Conservation (phyloP, 2,888 invertebrate genomes). For the Brachyopa scutellaris region DNA sequence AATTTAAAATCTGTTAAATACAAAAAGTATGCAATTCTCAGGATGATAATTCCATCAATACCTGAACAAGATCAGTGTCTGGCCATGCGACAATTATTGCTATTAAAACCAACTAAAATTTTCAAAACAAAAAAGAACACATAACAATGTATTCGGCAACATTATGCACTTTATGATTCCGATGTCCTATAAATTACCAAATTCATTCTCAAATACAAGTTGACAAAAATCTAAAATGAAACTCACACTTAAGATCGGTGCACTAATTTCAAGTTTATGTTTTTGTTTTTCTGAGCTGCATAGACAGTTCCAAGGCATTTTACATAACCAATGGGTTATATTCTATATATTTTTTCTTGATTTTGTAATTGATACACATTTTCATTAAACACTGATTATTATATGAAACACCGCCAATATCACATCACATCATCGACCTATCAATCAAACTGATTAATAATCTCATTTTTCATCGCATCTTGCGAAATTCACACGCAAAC, state of each 20-base stretch:
- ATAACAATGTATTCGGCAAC: too few species aligned
- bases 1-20: too few species aligned
- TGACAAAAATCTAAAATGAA: too few species aligned
- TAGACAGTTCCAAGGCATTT: conserved; percentile 70
- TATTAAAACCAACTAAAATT: background rate
- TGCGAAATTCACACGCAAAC: conserved; percentile 23
- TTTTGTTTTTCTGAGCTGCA: conserved; percentile 67
- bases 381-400: conserved; percentile 38
- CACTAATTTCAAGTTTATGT: conserved; percentile 64
- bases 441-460: conserved; percentile 36
- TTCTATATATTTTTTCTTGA: conserved; percentile 52
- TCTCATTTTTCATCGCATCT: conserved; percentile 13
- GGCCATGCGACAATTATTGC: too few species aligned
- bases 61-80: too few species aligned
- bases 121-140: background rate
- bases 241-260: conserved; percentile 66
- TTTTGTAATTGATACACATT: conserved; percentile 66
- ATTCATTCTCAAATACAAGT: too few species aligned
- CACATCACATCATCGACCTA: conserved; percentile 37
- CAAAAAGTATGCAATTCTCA: too few species aligned
- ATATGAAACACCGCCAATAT: conserved; percentile 28
- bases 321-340: conserved; percentile 28
- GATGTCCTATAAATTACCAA: too few species aligned
- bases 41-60: too few species aligned
- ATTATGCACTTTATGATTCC: too few species aligned